Evolutionary conservation across 2,888 invertebrate genomes (phyloP), one percentile per base, ranked within the genome.

Genomic region (Eilema depressum): DNA sequence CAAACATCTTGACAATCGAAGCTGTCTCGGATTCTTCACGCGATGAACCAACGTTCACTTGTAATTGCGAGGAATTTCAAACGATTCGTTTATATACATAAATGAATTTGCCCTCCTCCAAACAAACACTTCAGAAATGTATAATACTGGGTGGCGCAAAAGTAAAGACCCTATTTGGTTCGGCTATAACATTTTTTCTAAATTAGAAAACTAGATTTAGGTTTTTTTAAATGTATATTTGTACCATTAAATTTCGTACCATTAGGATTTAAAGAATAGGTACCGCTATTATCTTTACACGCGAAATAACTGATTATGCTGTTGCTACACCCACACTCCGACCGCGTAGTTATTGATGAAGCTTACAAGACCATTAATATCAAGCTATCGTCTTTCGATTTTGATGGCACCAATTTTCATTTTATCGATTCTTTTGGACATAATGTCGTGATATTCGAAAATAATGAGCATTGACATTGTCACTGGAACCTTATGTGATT

Each of bases 341-440:
- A 73, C 76, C 75, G 73, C 75, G 74, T 75, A 67, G 68, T 81
- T 86, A 85, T 83, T 85, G 80, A 84, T 85, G 83, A 83, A 81
- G 82, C 76, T 75, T 75, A 76, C 77, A 78, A 75, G 41, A 74
- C 79, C 81, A 83, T 84, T 86, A 85, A 86, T 83, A 80, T 82
- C 79, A 65, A 78, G 67, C 77, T 78, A 81, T 83, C 85, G 83
- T 81, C 79, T 84, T 85, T 83, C 75, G 78, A 77, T 71, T 76
- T 74, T 75, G 78, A 82, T 81, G 71, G 69, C 71, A 81, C 59
- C 75, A 81, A 83, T 81, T 79, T 76, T 77, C 71, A 74, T 75
- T 83, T 77, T 81, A 79, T 79, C 76, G 77, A 77, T 79, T 69
- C 70, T 74, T 76, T 76, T 71, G 33, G 23, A 33, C 68, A n/a